Conservation (phyloP, 2,797 vertebrate genomes). For the Synanceia verrucosa region DNA sequence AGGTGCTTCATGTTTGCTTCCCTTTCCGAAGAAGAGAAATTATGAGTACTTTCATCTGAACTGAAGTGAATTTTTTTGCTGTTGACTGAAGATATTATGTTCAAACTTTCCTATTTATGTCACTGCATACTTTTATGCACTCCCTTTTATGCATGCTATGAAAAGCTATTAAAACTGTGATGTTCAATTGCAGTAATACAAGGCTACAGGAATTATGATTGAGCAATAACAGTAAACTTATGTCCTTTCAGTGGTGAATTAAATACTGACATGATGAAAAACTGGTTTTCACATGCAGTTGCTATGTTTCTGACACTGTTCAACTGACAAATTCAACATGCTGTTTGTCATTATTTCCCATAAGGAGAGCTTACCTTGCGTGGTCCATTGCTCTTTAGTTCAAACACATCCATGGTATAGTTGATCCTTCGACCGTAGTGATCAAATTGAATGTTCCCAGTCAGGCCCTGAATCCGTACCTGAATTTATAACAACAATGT, state of each 20-base stretch:
- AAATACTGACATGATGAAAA: neutral
- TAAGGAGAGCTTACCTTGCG: slow-evolving; percentile 85
- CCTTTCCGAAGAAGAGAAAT: slow-evolving; percentile 30
- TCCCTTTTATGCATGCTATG: neutral
- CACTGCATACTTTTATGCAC: slow-evolving; percentile 20
- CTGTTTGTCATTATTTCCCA: neutral
- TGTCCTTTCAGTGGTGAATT: neutral
- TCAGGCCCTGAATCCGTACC: slow-evolving; percentile 97
- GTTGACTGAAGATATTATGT: slow-evolving; percentile 14
- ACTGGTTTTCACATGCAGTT: neutral
- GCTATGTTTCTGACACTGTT: neutral
- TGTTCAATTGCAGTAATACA: slow-evolving; percentile 1
- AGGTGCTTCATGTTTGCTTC: slow-evolving; percentile 19
- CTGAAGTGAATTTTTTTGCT: too few relatives aligned
- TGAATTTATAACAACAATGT: slow-evolving; percentile 59
- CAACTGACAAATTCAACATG: neutral
- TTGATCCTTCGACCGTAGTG: slow-evolving; percentile 97
- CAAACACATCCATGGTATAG: slow-evolving; percentile 98
- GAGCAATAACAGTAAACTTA: neutral
- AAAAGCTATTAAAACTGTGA: slow-evolving; percentile 16
- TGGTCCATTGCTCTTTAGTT: slow-evolving; percentile 94
- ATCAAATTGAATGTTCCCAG: slow-evolving; percentile 98
- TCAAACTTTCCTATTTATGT: slow-evolving; percentile 16
- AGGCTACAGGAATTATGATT: neutral
- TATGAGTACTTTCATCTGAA: slow-evolving; percentile 13